A percentile compares a stretch with the other conserved stretches of the same genome.
phyloP scores from a whole-genome alignment of 2,113 vertebrate species.

The Coptodon rendalli region DNA sequence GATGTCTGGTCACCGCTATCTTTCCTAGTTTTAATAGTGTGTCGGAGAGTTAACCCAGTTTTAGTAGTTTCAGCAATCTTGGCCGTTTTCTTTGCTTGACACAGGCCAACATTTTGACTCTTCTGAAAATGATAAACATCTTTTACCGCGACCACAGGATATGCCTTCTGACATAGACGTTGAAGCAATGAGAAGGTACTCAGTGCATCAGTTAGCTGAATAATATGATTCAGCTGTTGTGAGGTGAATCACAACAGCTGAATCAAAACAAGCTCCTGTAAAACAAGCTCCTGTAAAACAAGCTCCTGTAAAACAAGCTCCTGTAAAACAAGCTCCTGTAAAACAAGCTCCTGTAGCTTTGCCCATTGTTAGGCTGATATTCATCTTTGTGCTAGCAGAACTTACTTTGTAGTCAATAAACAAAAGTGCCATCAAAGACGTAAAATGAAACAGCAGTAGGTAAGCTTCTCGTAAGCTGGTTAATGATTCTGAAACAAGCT shows the following conservation, averaged over 20 bases:
- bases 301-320: not conserved
- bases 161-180: not conserved
- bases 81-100: not conserved
- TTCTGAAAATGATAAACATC: not conserved
- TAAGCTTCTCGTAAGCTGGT: not conserved
- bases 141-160: not conserved
- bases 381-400: not conserved
- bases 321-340: not conserved
- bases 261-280: not conserved
- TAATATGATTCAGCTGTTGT: not conserved
- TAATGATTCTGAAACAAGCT: not conserved
- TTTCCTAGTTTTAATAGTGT: not conserved
- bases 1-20: not conserved
- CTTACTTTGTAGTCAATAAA: not conserved
- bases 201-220: not conserved
- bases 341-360: not conserved
- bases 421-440: not conserved
- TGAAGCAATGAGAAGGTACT: not conserved
- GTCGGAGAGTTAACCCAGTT: not conserved
- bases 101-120: not conserved
- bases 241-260: not conserved
- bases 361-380: not conserved
- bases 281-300: not conserved
- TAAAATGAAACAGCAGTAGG: not conserved
- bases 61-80: not conserved